Evolutionary conservation across 92 coral and sea anemone species (phyloP).

Genomic region (Palythoa grandis): DNA sequence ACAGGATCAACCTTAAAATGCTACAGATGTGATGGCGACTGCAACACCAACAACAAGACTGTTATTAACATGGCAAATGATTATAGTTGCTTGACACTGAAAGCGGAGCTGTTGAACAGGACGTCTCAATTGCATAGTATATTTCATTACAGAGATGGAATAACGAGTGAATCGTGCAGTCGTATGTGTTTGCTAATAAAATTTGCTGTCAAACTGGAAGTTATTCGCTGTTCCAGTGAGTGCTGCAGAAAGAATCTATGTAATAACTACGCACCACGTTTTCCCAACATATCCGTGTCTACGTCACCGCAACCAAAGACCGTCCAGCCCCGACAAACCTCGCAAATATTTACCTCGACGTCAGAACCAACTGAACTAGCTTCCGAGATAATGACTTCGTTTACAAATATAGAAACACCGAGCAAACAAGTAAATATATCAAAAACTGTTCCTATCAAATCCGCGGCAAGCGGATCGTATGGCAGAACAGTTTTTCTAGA

Average conservation of each 20-base stretch:
- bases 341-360: not conserved
- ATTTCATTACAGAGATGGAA: slow-evolving; percentile 16
- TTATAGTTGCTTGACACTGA: not conserved
- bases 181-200: slow-evolving; percentile 9
- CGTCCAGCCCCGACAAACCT: not conserved
- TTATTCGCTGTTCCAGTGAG: slow-evolving; percentile 7
- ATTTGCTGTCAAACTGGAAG: not conserved
- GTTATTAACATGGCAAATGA: not conserved
- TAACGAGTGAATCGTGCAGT: not conserved
- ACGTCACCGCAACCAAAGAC: not conserved
- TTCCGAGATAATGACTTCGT: not conserved
- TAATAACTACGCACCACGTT: slow-evolving; percentile 1
- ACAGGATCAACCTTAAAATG: slow-evolving; percentile 22
- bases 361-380: not conserved
- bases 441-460: not conserved
- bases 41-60: not conserved
- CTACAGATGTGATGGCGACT: not conserved
- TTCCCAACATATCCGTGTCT: not conserved
- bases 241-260: slow-evolving; percentile 11
- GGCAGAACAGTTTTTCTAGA: not conserved
- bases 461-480: not conserved
- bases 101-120: slow-evolving; percentile 14
- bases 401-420: not conserved
- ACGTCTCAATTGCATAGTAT: not conserved
- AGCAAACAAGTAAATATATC: not conserved